These are phyloP conservation scores for Stenodema calcarata DNA, from an alignment of 2,888 invertebrate genomes.

Conservation along the genomic window DNA sequence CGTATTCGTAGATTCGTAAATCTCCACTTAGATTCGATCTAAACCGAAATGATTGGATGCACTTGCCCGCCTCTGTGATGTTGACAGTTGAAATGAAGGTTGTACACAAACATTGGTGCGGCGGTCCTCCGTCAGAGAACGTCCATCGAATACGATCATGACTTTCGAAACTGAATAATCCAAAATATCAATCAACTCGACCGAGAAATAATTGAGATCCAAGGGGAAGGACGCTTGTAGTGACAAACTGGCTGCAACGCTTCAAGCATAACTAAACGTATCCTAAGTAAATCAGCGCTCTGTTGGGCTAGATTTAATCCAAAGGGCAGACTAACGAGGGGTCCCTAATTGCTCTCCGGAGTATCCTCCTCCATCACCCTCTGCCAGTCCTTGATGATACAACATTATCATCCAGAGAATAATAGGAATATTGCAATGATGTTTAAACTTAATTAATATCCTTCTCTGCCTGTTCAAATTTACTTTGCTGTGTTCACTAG, in stretches of 20 bases:
- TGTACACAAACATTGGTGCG: too few species aligned
- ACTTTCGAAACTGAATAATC: not conserved
- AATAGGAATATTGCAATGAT: conserved; percentile 27
- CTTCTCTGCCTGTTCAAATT: not conserved
- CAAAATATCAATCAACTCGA: not conserved
- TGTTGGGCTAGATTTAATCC: conserved; percentile 33
- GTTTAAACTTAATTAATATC: conserved; percentile 36
- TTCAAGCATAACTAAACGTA: conserved; percentile 36
- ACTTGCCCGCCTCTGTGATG: too few species aligned
- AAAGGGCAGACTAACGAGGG: conserved; percentile 35
- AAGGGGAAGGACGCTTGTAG: not conserved
- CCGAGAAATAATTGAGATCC: not conserved
- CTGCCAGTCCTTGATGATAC: not conserved
- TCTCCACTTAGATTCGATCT: too few species aligned
- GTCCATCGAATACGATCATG: not conserved
- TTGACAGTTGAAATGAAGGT: too few species aligned
- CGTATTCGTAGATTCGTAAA: too few species aligned
- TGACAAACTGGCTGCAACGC: conserved; percentile 13
- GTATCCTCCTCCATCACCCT: not conserved
- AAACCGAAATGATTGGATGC: too few species aligned
- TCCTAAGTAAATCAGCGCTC: conserved; percentile 38
- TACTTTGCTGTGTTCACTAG: not conserved
- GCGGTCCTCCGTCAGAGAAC: too few species aligned
- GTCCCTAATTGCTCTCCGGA: conserved; percentile 8
- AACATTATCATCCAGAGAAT: not conserved